Evolutionary conservation across 2,888 invertebrate species (phyloP).

Genomic region (Aphidoletes aphidimyza): DNA sequence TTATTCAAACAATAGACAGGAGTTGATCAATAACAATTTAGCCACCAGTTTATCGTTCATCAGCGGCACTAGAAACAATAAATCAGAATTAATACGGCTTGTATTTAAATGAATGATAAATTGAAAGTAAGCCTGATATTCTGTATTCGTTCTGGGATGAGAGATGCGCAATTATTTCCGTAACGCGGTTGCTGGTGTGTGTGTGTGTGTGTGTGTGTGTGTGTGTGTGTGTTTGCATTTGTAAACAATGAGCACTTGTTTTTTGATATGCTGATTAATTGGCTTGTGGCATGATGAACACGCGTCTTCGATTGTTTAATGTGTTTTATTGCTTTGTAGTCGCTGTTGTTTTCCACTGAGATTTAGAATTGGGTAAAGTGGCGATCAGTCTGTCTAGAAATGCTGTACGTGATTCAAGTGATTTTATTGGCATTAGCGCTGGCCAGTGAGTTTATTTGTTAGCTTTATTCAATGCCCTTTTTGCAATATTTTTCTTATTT

Average conservation of each 20-base stretch:
- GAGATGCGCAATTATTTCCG: conserved; percentile 6
- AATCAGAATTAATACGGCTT: conserved; percentile 10
- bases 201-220: not conserved
- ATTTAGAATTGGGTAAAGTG: not conserved
- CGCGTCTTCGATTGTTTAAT: conserved; percentile 38
- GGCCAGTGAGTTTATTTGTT: conserved; percentile 44
- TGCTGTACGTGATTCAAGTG: conserved; percentile 16
- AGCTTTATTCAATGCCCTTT: not conserved
- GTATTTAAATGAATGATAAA: not conserved
- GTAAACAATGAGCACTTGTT: not conserved
- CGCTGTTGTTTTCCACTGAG: not conserved
- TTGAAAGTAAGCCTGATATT: not conserved
- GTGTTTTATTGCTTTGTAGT: not conserved
- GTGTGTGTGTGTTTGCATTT: not conserved
- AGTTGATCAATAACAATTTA: not conserved
- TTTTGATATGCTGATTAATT: conserved; percentile 33
- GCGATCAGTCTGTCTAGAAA: conserved; percentile 1
- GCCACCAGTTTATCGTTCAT: not conserved
- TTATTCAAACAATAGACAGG: not conserved
- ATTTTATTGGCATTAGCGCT: not conserved
- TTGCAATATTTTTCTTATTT: not conserved
- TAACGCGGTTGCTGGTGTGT: not conserved
- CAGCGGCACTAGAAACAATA: conserved; percentile 8
- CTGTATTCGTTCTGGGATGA: too few relatives aligned
- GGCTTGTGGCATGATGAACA: not conserved